Conservation (phyloP, 2,797 vertebrate genomes). For the Champsocephalus gunnari region DNA sequence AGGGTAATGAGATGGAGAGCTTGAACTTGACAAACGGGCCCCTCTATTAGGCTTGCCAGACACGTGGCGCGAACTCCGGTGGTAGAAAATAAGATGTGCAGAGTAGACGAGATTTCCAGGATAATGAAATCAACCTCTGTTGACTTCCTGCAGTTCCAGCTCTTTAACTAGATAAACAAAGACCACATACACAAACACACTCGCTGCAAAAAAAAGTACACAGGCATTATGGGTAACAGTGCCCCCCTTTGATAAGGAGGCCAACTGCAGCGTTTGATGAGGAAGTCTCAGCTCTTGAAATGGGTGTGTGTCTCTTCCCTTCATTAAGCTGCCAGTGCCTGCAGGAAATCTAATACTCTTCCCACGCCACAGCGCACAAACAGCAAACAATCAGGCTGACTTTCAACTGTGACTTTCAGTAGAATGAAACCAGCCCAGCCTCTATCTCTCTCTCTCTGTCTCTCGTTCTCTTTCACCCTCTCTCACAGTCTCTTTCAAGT, state of each 20-base stretch:
- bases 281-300: conserved; percentile 63
- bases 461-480: conserved; percentile 2
- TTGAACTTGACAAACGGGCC: conserved; percentile 53
- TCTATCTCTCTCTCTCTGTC: conserved; percentile 5
- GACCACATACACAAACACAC: background rate
- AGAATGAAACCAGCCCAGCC: conserved; percentile 63
- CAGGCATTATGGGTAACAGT: conserved; percentile 40
- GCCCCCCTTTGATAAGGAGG: conserved; percentile 76
- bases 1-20: conserved; percentile 64
- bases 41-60: conserved; percentile 57
- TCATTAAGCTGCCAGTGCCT: conserved; percentile 75
- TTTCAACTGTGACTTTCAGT: conserved; percentile 83
- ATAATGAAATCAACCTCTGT: conserved; percentile 70
- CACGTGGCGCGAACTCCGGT: conserved; percentile 27
- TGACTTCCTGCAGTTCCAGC: conserved; percentile 54
- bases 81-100: conserved; percentile 50
- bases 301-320: conserved; percentile 68
- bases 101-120: conserved; percentile 46
- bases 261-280: conserved; percentile 48
- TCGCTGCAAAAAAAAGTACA: background rate
- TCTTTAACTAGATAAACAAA: conserved; percentile 64
- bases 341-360: conserved; percentile 73
- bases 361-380: conserved; percentile 70
- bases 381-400: conserved; percentile 80
- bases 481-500: conserved; percentile 59